Conservation (phyloP, 2,888 invertebrate species). For the Yponomeuta sedellus region DNA sequence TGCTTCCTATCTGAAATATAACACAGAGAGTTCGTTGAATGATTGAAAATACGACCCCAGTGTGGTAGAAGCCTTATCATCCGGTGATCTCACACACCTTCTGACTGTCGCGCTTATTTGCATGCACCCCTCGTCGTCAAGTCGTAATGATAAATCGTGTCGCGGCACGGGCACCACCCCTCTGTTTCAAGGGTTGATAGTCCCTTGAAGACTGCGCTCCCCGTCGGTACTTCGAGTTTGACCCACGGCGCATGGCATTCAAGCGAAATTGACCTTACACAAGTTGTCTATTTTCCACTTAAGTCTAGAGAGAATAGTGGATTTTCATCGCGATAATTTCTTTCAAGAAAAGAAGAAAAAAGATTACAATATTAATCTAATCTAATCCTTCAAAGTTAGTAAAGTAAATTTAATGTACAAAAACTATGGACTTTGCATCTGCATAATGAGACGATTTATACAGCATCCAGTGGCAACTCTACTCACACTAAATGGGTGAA, state of each 20-base stretch:
- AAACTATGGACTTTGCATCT: too few species aligned
- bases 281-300: too few species aligned
- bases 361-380: too few species aligned
- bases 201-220: not conserved
- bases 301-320: too few species aligned
- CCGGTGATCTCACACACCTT: conserved; percentile 8
- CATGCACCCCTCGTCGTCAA: conserved; percentile 33
- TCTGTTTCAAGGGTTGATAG: conserved; percentile 17
- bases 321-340: too few species aligned
- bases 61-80: not conserved
- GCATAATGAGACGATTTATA: too few species aligned
- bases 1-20: too few species aligned
- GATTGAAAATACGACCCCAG: not conserved
- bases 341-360: too few species aligned
- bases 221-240: not conserved
- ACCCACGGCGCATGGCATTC: not conserved
- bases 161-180: conserved; percentile 22
- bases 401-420: too few species aligned
- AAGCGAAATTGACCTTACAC: not conserved
- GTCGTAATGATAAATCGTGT: conserved; percentile 33
- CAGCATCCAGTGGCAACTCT: too few species aligned
- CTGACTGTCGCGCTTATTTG: conserved; percentile 25
- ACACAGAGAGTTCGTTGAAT: not conserved
- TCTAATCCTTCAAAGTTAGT: too few species aligned
- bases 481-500: too few species aligned